Base-by-base conservation (phyloP, 2,113 vertebrate species). In the Chroicocephalus ridibundus region DNA sequence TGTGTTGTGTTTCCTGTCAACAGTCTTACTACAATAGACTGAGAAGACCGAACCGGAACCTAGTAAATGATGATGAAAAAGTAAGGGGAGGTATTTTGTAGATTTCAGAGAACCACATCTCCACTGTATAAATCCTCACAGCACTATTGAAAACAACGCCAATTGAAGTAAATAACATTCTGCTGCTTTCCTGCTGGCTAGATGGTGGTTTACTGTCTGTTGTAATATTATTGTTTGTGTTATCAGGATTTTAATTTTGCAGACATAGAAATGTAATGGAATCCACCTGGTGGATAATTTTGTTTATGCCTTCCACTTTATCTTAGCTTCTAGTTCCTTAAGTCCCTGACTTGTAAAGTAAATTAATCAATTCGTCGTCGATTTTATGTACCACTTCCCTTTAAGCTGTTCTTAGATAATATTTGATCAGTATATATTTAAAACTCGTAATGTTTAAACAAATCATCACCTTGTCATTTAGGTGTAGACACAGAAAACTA, bases 361-460 rank as follows among this genome's bases (percentile, higher is more conserved):
- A 97, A 97, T 89, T 44, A 90, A 92, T 97, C 88, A 96, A 94
- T 97, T 84, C 92, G 92, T 79, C 74, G 94, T 94, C 5, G n/a
- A 88, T 95, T 93, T 96, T 88, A 93, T 76, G 46, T 94, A 85
- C 65, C 13, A 38, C 76, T 97, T 94, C 61, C 32, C 69, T 96
- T 93, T 83, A 96, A 89, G 58, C 34, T 68, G 51, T 85, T 95
- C 82, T 95, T 82, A 95, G 92, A 85, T 93, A 92, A 90, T 91
- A 77, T 91, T 95, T 91, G 84, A 92, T 96, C 82, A 65, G 80
- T 86, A 47, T 55, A 38, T 54, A 21, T 81, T 95, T 94, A 69
- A 94, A 88, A 82, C 17, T 55, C 62, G 62, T 77, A 47, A 55
- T 6, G 5, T 81, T 86, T 96, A 94, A 96, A 97, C 70, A 95